These are phyloP conservation scores for Silurus lanzhouensis DNA, from an alignment of 2,797 vertebrate genomes.

Conservation along the genomic window DNA sequence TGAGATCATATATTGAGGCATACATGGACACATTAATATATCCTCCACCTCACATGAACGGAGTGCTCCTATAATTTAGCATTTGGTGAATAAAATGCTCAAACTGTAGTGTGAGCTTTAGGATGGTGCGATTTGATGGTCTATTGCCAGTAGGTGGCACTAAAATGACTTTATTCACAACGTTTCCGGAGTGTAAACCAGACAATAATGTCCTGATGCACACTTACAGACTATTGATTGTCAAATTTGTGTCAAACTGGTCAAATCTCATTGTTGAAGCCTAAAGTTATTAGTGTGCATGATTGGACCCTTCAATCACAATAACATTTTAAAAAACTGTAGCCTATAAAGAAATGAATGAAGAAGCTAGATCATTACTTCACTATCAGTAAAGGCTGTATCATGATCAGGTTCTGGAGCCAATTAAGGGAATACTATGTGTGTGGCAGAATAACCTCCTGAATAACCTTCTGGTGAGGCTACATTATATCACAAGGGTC, in stretches of 20 bases:
- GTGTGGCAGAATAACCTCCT: background rate
- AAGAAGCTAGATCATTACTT: background rate
- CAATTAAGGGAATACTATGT: background rate
- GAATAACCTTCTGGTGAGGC: too few species aligned
- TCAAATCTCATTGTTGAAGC: background rate
- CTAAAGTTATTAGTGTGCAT: background rate
- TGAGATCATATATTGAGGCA: too few species aligned
- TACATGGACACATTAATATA: too few species aligned
- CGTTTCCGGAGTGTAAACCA: background rate
- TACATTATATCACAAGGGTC: too few species aligned
- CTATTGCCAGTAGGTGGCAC: conserved; percentile 32
- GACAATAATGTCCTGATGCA: background rate
- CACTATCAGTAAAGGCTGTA: background rate
- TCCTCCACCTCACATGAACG: too few species aligned
- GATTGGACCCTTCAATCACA: background rate
- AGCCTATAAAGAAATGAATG: background rate
- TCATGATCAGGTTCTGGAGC: background rate
- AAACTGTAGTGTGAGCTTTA: background rate
- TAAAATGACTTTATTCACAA: background rate
- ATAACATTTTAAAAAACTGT: background rate
- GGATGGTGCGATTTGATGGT: background rate
- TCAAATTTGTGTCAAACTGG: background rate
- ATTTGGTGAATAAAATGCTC: background rate
- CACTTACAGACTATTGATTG: background rate
- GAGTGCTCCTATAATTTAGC: background rate